Percentiles rank a stretch among this genome's conserved stretches.
phyloP scores from a whole-genome alignment of 2,888 invertebrate species.

The Venusia cambrica region DNA sequence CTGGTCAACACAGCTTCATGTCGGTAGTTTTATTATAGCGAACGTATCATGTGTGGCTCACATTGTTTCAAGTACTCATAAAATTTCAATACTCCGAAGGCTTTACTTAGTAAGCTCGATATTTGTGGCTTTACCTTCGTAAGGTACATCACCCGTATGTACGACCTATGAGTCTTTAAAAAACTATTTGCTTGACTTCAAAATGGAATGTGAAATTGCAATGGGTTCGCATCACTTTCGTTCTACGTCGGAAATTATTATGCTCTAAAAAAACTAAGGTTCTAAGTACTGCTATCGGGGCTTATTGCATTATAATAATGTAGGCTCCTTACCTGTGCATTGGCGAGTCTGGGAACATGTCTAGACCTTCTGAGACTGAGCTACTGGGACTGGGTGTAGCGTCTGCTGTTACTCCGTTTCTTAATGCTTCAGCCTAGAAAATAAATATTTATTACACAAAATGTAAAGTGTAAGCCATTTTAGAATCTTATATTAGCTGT shows the following conservation, averaged over 20 bases:
- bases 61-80: constrained; percentile 53
- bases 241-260: constrained; percentile 28
- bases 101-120: constrained; percentile 41
- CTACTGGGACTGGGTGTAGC: constrained; percentile 94
- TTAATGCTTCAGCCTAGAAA: constrained; percentile 70
- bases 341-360: constrained; percentile 94
- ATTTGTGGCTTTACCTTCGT: constrained; percentile 55
- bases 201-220: too few species aligned
- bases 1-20: constrained; percentile 71
- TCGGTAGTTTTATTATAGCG: constrained; percentile 67
- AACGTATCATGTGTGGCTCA: constrained; percentile 52
- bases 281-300: constrained; percentile 33
- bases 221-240: constrained; percentile 46
- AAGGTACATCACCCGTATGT: constrained; percentile 53
- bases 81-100: constrained; percentile 55
- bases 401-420: constrained; percentile 85
- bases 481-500: too few species aligned
- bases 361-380: constrained; percentile 93
- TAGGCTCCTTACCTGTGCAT: constrained; percentile 83
- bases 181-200: too few species aligned
- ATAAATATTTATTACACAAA: too few species aligned
- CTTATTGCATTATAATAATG: constrained; percentile 26
- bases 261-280: constrained; percentile 34
- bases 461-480: too few species aligned
- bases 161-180: too few species aligned